Evolutionary conservation across 2,888 invertebrate genomes (phyloP), one percentile per base, ranked within the genome.

Genomic region (Caenorhabditis doughertyi): DNA sequence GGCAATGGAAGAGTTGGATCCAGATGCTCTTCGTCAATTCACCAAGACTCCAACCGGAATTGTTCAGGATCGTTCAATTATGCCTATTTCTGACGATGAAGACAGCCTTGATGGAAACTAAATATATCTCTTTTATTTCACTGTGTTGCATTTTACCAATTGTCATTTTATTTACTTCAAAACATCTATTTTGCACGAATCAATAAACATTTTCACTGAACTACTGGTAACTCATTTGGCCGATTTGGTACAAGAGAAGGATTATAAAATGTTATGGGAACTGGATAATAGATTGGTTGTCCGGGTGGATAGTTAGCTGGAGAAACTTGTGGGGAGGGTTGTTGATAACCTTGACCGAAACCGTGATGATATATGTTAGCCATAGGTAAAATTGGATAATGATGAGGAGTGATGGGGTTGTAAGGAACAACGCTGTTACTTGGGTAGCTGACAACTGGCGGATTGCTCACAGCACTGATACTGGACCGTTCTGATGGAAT

Each of bases 11-110:
- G 85, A 79, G 16, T 65, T 86, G 18, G 86, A 87, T 44, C 89
- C 89, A 89, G 89, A 92, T 93, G 88, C 89, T 18, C 84, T 91
- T 21, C 84, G 90, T 27, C 72, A 85, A 23, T 82, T 74, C 11
- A 65, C 85, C 11, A 88, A 88, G 79, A 88, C 88, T 11, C 88
- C 88, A 11, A 88, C 88, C 51, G 88, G 88, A 68, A 84, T 87
- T 21, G 86, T 85, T 2, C 72, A 80, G 39, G 83, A 83, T 58
- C 74, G 76, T 16, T 67, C 77, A 3, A 16, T 71, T 23, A 70
- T 81, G 27, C 70, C 72, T 9, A 62, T 64, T 27, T 64, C 74
- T n/a, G 81, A 81, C 42, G 65, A 80, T 18, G 74, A 73, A 25
- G 47, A 60, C 1, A 56, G 47, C 39, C 39, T 39, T 23, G 44